Evolutionary conservation across 2,113 vertebrate genomes (phyloP), one percentile per base, ranked within the genome.

Genomic region (Takifugu bimaculatus): DNA sequence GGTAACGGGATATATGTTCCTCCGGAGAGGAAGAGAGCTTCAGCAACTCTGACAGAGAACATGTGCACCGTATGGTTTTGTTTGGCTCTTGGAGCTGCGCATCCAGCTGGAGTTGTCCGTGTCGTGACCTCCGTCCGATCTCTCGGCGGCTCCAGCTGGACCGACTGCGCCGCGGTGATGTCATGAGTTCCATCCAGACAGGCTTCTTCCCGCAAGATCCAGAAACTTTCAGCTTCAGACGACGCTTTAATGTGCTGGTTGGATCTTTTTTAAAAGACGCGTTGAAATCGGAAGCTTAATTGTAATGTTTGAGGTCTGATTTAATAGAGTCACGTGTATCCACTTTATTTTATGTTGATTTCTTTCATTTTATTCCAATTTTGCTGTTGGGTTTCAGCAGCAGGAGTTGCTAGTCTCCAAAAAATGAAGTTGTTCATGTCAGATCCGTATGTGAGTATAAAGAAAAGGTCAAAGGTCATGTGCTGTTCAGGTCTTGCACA

Each of bases 1-100:
- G 14, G 61, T 67, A 62, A 9, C 60, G 62, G 70, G 58, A 78
- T 72, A 44, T 15, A 78, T 72, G 72, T n/a, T 79, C 65, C 79
- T 64, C 77, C 58, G 53, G 77, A 76, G 79, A 68, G 65, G 68
- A 58, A 51, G 63, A 15, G 44, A 15, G 32, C 4, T 5, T 5
- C 6, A 32, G n/a, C 2, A 29, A 26, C 9, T 10, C 54, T 26
- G 63, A 32, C 29, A 6, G 49, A 52, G 67, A 68, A 63, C 54
- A 28, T 28, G 50, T 50, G 25, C 50, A 57, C 53, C 47, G 57
- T 65, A 63, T 57, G 47, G 59, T 64, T 70, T 71, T 44, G 50
- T 71, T 73, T 75, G 75, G 68, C 74, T 60, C 51, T 44, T 67
- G 60, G 2, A 63, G 54, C 26, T 6, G 26, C 53, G n/a, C 59